These are phyloP conservation scores for Plodia interpunctella DNA, from an alignment of 1,140 invertebrate species.

Conservation along the genomic window DNA sequence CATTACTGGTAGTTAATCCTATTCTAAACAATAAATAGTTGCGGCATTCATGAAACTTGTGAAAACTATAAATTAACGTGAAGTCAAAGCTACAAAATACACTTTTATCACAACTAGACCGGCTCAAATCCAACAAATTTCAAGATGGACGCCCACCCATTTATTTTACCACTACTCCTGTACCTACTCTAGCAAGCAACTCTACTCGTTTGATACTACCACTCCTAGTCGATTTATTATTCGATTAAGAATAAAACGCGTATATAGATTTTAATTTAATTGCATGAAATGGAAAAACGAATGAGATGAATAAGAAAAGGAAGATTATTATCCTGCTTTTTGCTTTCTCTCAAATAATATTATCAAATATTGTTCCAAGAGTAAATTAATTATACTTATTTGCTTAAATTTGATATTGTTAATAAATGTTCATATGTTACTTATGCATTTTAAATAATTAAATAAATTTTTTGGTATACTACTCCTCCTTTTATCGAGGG, in stretches of 20 bases:
- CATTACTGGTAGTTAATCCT: constrained; percentile 74
- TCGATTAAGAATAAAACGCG: not conserved
- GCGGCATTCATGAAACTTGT: constrained; percentile 66
- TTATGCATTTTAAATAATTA: no score
- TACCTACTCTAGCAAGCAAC: constrained; percentile 24
- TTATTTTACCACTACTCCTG: constrained; percentile 37
- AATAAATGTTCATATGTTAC: no score
- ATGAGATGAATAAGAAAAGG: no score
- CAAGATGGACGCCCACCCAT: constrained; percentile 77
- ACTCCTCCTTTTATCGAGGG: no score
- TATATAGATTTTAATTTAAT: not conserved
- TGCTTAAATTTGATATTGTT: no score
- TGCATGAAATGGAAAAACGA: no score
- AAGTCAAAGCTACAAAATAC: constrained; percentile 69
- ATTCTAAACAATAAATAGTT: constrained; percentile 65
- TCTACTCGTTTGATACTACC: constrained; percentile 7
- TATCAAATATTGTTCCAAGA: no score
- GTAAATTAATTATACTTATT: no score
- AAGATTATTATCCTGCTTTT: no score
- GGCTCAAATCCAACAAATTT: constrained; percentile 75
- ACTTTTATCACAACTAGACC: constrained; percentile 73
- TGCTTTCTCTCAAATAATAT: no score
- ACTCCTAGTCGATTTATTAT: not conserved
- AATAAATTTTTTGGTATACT: no score
- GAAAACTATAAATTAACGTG: constrained; percentile 69